Evolutionary conservation across 2,888 invertebrate genomes (phyloP), one percentile per base, ranked within the genome.

Genomic region (Ormyrus rosae): DNA sequence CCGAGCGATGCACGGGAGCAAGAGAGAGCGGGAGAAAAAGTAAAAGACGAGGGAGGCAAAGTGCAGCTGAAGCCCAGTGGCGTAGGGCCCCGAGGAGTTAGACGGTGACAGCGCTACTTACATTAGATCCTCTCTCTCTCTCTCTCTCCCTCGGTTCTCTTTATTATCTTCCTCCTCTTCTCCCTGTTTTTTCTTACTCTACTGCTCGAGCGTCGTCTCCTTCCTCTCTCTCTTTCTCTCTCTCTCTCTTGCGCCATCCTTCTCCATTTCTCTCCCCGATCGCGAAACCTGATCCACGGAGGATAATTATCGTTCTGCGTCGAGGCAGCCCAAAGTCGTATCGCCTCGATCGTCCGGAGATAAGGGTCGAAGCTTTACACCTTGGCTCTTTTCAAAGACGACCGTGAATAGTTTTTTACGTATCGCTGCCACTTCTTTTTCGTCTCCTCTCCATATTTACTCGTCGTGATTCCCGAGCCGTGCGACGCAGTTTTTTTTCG

Each of bases 51-150:
- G 86, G 86, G 86, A 86, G 86, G 87, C 85, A 88, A 87, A 88
- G 86, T 86, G 88, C 89, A 89, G 88, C 88, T 86, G 86, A 87
- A 85, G 82, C 81, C 72, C 86, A 86, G 71, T 86, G 86, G 88
- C 86, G 86, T 86, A 85, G 84, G 84, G 83, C 83, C 83, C 83
- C 67, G 63, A 61, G 56, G 78, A 71, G 67, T 45, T 65, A 64
- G 63, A 58, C 67, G 69, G 67, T 67, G 77, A 67, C 71, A 48
- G 67, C 60, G 65, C 56, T 79, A 70, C 73, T 73, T 73, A 60
- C 79, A 73, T 70, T 80, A 69, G 56, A 63, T 73, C 51, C 61
- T 82, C 76, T 78, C 76, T 73, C 65, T 71, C 71, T 6, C 53
- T 46, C 45, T 48, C 19, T 60, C 13, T 48, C 19, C 46, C 56